Conservation (phyloP, 92 coral and sea anemone genomes). For the Actinostola sp. region DNA sequence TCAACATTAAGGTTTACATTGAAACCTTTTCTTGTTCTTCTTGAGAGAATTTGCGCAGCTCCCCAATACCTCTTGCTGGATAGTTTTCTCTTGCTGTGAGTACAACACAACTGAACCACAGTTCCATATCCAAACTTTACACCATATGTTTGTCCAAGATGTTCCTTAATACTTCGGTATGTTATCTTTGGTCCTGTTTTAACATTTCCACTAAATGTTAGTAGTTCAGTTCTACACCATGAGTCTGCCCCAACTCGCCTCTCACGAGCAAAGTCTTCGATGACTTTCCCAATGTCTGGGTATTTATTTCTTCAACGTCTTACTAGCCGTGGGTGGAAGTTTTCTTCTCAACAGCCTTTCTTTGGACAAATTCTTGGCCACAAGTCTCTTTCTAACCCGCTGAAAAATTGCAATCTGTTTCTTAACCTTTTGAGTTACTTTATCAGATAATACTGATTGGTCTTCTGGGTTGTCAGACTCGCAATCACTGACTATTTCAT, state of each 20-base stretch:
- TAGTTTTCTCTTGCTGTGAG: conserved; percentile 37
- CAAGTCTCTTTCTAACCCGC: conserved; percentile 28
- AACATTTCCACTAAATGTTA: conserved; percentile 49
- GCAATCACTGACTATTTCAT: conserved; percentile 37
- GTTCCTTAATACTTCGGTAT: conserved; percentile 38
- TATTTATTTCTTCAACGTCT: conserved; percentile 31
- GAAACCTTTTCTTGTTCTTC: conserved; percentile 55
- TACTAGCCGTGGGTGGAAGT: conserved; percentile 26
- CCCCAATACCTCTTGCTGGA: conserved; percentile 57
- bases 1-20: conserved; percentile 43
- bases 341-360: conserved; percentile 33
- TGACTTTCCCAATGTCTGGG: conserved; percentile 58
- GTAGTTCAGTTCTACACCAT: conserved; percentile 58
- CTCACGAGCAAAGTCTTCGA: conserved; percentile 47
- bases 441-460: conserved; percentile 9
- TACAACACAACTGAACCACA: conserved; percentile 52
- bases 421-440: conserved; percentile 27
- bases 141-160: conserved; percentile 40
- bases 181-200: conserved; percentile 55
- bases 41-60: conserved; percentile 35
- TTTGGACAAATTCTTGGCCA: conserved; percentile 17
- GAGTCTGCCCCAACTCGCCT: conserved; percentile 60
- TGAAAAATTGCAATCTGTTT: conserved; percentile 36
- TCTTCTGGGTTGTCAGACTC: conserved; percentile 58
- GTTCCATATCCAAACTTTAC: conserved; percentile 45